A percentile compares a stretch with the other conserved stretches of the same genome.
Evolutionary conservation across 2,113 vertebrate genomes (phyloP).

Genomic region (Rhineura floridana): DNA sequence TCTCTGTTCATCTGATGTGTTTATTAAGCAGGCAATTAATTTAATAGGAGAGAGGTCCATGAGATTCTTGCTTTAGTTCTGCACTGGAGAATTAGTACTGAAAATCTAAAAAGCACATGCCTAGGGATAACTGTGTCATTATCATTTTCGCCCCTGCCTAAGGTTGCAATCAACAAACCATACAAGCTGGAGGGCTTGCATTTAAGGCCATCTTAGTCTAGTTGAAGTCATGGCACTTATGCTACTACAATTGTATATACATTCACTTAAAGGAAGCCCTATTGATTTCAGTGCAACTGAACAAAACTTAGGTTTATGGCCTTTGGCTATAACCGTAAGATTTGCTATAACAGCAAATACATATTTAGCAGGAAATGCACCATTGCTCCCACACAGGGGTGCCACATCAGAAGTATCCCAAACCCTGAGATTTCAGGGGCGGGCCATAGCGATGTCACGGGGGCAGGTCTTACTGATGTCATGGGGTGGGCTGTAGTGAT

Average conservation of each 20-base stretch:
- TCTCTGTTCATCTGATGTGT: not conserved
- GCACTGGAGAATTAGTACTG: not conserved
- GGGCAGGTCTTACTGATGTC: too few species aligned
- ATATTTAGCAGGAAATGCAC: not conserved
- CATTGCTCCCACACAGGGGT: not conserved
- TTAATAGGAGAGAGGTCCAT: slow-evolving; percentile 1
- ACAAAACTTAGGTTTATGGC: not conserved
- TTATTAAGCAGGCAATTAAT: slow-evolving; percentile 18
- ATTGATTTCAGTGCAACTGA: not conserved
- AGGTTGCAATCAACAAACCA: not conserved
- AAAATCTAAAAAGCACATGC: slow-evolving; percentile 6
- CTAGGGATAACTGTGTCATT: not conserved
- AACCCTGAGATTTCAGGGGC: too few species aligned
- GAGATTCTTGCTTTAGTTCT: not conserved
- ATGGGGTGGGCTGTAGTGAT: too few species aligned
- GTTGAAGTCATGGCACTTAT: not conserved
- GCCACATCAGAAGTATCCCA: too few species aligned
- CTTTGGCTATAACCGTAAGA: not conserved
- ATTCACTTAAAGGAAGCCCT: not conserved
- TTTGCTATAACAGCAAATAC: not conserved
- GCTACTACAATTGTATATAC: not conserved
- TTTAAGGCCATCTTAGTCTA: not conserved
- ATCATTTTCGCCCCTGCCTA: not conserved
- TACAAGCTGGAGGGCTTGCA: not conserved
- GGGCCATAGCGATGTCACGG: too few species aligned